phyloP scores from a whole-genome alignment of 2,888 invertebrate genomes.

The Parthenolecanium corni region DNA sequence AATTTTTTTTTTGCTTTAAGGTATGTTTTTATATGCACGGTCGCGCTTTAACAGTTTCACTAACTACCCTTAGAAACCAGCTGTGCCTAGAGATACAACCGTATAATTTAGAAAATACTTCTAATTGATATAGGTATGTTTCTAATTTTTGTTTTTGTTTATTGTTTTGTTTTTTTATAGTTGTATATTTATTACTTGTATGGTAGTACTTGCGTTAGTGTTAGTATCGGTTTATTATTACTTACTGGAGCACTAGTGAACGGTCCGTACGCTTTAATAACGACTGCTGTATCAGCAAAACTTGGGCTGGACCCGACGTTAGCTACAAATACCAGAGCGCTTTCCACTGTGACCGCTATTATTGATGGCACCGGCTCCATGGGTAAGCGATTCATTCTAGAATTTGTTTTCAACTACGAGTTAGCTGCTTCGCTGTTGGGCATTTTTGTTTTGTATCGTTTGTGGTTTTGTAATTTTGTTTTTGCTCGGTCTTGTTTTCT shows the following conservation, averaged over 20 bases:
- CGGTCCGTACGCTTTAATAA: slow-evolving; percentile 91
- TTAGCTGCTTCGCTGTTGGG: background rate
- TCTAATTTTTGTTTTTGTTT: background rate
- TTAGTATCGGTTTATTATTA: slow-evolving; percentile 57
- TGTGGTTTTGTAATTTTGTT: too few relatives aligned
- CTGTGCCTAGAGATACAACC: too few relatives aligned
- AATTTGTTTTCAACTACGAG: too few relatives aligned
- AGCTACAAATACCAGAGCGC: slow-evolving; percentile 71
- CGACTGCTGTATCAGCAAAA: slow-evolving; percentile 91
- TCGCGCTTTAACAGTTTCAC: too few relatives aligned
- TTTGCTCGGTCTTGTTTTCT: too few relatives aligned
- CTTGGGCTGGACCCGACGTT: slow-evolving; percentile 78
- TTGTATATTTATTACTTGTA: slow-evolving; percentile 65
- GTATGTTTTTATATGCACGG: too few relatives aligned
- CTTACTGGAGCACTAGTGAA: slow-evolving; percentile 75
- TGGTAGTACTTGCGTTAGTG: slow-evolving; percentile 49
- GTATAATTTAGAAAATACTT: too few relatives aligned
- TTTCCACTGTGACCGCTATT: slow-evolving; percentile 95
- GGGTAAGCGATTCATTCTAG: slow-evolving; percentile 44
- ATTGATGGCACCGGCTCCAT: slow-evolving; percentile 93
- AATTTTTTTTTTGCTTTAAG: too few relatives aligned
- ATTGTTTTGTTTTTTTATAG: slow-evolving; percentile 44
- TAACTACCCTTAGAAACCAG: too few relatives aligned
- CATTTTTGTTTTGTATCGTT: background rate
- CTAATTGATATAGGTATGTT: too few relatives aligned